Base-by-base conservation (phyloP, 2,113 vertebrate species). In the Odontophorus gujanensis region DNA sequence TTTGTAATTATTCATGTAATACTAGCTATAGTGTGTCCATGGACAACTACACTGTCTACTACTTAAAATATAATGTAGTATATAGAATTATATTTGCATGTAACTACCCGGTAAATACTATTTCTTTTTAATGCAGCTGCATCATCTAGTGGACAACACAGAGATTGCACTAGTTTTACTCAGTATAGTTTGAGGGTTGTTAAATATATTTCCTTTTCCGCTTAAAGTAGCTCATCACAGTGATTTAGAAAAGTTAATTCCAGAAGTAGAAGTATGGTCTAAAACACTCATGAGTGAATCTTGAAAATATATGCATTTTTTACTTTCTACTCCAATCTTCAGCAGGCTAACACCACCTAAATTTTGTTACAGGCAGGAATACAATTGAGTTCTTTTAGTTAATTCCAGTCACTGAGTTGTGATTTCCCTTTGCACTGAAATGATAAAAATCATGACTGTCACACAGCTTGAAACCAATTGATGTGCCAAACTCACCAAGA, bases 101-200 rank as follows among this genome's bases (percentile, higher is more conserved):
- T 36, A 48, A 42, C 21, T 34, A 24, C 3, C 13, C 45, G 13
- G 72, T 9, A 43, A 77, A 59, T 63, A 65, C 84, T 10, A 9
- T 34, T 77, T 71, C 67, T 92, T 75, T 13, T 50, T 59, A 25
- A 95, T 95, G 55, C 93, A 92, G 90, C 80, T 24, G 26, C 66
- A 81, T 82, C 97, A 97, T 74, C 98, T 96, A 94, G 96, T 93
- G 97, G 68, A 8, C 34, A 30, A 58, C 20, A 21, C 24, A 47
- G 79, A 86, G 92, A 89, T 50, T 93, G 62, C 95, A 16, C 50
- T 25, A 66, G 25, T 30, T 71, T 87, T 26, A 71, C 13, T 8
- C 4, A 32, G 5, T 15, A 58, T 32, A 11, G 8, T 36, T 61
- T 42, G 16, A 36, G 24, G 9, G 65, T 77, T 14, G 28, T 26